Evolutionary conservation across 1,140 invertebrate genomes (phyloP), one percentile per base, ranked within the genome.

Genomic region (Latrodectus geometricus): DNA sequence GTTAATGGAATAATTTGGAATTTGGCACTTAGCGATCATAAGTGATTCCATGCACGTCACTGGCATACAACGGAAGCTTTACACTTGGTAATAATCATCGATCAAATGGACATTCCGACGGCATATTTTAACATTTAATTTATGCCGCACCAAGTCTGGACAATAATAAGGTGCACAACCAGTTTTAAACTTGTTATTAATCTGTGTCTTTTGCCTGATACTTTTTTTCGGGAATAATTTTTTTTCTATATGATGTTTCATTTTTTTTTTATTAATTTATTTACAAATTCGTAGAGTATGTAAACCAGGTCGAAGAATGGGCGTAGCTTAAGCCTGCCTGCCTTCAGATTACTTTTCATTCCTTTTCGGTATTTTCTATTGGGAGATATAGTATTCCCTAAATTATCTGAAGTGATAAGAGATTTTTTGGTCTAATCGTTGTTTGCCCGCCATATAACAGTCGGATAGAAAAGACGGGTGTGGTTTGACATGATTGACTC

Each of bases 161-260:
- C 82, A 84, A 76, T 84, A 84, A 84, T 84, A 84, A 84, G 52
- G 73, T 35, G 35, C 68, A 68, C 35, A 84, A 76, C 82, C 82
- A 73, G 69, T 84, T 84, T 84, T 69, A 83, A 84, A 84, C 82
- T 84, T 76, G 82, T 84, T 84, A 84, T 84, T 84, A 84, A 84
- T 76, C 82, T 84, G 54, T 76, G 82, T 73, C 17, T 75, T 84
- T 76, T 50, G 61, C 48, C 23, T 56, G 35, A 83, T 76, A 61
- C 14, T 82, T 70, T 69, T 75, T 76, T 76, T 52, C 23, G 48
- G 12, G 48, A 50, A 73, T 49, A 5, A 21, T 68, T 66, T 56
- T 70, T 70, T 65, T 20, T 11, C 54, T 17, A 61, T 61, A 61
- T 61, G 54, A 61, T 61, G 54, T 61, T 61, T 61, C 54, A 61